Percentiles rank a stretch among this genome's conserved stretches.
Evolutionary conservation across 2,797 vertebrate genomes (phyloP).

Genomic region (Chelidonichthys spinosus): DNA sequence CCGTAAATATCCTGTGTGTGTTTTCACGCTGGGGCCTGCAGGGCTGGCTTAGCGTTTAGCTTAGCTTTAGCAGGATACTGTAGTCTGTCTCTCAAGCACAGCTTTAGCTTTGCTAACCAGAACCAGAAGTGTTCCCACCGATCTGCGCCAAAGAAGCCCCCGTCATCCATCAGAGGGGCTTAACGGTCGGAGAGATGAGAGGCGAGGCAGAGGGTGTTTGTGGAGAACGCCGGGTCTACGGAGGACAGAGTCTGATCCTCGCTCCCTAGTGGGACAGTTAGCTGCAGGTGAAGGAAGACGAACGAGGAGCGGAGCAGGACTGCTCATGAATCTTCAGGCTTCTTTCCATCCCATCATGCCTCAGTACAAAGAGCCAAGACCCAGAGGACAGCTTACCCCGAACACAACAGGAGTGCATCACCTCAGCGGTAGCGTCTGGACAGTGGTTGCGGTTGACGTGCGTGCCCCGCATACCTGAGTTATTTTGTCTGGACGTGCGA

Average conservation of each 20-base stretch:
- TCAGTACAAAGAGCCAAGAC: conserved; percentile 24
- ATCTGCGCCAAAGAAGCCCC: conserved; percentile 80
- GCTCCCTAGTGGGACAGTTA: conserved; percentile 71
- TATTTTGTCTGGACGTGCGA: conserved; percentile 30
- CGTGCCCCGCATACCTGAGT: conserved; percentile 5
- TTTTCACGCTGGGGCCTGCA: conserved; percentile 50
- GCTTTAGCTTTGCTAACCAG: conserved; percentile 84
- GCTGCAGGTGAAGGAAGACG: conserved; percentile 80
- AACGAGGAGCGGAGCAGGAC: conserved; percentile 74
- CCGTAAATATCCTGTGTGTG: conserved; percentile 36
- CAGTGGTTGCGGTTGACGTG: conserved; percentile 17
- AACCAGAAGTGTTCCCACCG: conserved; percentile 89
- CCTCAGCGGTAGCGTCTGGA: conserved; percentile 17
- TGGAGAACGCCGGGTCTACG: conserved; percentile 43
- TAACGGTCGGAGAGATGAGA: conserved; percentile 60
- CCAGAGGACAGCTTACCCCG: conserved; percentile 12
- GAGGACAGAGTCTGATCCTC: conserved; percentile 61
- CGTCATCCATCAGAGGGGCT: conserved; percentile 86
- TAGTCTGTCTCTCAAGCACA: conserved; percentile 68
- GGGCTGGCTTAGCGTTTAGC: conserved; percentile 71
- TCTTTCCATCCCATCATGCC: conserved; percentile 56
- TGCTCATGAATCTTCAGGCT: conserved; percentile 77
- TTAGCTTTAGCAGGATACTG: conserved; percentile 69
- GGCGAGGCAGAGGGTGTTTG: conserved; percentile 59
- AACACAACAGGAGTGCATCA: conserved; percentile 15